A percentile compares a stretch with the other conserved stretches of the same genome.
These are phyloP conservation scores for Charina bottae DNA, from an alignment of 2,113 vertebrate species.

Conservation along the genomic window DNA sequence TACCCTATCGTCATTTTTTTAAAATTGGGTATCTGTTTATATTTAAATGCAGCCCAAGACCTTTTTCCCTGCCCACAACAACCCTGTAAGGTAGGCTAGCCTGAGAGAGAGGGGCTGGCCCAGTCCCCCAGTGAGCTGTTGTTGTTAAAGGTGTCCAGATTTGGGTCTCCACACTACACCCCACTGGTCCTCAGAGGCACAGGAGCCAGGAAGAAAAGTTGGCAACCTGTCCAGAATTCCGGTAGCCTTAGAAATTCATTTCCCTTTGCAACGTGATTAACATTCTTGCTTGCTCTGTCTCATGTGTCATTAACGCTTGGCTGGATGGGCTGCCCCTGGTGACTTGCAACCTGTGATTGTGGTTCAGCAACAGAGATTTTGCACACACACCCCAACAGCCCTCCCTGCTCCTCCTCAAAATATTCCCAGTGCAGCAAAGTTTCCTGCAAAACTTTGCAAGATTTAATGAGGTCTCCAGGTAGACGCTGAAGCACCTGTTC, in stretches of 20 bases:
- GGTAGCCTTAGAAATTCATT: background rate
- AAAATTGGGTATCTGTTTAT: background rate
- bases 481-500: background rate
- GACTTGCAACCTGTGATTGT: background rate
- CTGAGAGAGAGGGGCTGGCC: background rate
- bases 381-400: background rate
- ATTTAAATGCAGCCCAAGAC: background rate
- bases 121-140: background rate
- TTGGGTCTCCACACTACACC: background rate
- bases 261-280: background rate
- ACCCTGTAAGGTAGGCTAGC: background rate
- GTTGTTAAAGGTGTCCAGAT: background rate
- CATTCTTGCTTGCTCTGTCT: background rate
- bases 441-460: conserved; percentile 11
- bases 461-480: conserved; percentile 21
- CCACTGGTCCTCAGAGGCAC: background rate
- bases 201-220: background rate
- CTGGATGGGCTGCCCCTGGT: background rate
- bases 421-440: conserved; percentile 16
- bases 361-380: background rate
- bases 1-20: background rate
- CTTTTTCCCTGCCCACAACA: background rate
- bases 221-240: background rate
- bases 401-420: background rate
- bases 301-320: background rate